Conservation (phyloP, 1,140 invertebrate species). For the Druon quercuslanigerum region DNA sequence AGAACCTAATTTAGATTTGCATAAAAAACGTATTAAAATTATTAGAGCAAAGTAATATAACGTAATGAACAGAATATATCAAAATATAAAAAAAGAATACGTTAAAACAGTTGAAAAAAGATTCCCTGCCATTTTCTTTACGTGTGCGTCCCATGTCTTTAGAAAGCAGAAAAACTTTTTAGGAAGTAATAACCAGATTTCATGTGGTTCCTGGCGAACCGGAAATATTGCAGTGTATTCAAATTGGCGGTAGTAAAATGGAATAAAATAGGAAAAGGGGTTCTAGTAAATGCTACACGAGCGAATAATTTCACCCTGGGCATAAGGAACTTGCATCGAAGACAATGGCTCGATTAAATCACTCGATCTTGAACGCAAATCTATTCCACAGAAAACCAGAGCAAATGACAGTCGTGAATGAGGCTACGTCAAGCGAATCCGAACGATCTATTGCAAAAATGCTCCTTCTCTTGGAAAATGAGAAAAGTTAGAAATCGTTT, state of each 20-base stretch:
- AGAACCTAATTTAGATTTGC: too few relatives aligned
- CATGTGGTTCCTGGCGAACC: neutral
- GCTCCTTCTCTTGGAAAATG: neutral
- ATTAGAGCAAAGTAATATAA: too few relatives aligned
- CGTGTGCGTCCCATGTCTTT: too few relatives aligned
- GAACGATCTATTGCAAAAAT: slow-evolving; percentile 11
- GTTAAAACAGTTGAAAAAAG: too few relatives aligned
- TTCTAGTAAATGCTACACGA: neutral
- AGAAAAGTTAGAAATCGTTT: neutral
- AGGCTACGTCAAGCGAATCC: slow-evolving; percentile 1
- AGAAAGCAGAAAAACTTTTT: too few relatives aligned
- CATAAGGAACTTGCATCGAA: slow-evolving; percentile 18
- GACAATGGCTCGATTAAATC: neutral
- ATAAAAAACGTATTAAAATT: too few relatives aligned
- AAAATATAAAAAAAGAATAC: too few relatives aligned
- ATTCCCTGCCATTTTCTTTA: too few relatives aligned
- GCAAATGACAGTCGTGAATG: slow-evolving; percentile 17
- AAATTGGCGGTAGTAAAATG: neutral
- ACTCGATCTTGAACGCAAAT: slow-evolving; percentile 10
- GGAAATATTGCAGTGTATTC: neutral
- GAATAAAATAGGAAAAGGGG: neutral
- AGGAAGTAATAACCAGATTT: neutral
- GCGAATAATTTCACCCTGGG: neutral
- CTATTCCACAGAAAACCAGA: slow-evolving; percentile 5
- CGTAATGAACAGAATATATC: too few relatives aligned